A percentile compares a stretch with the other conserved stretches of the same genome.
These are phyloP conservation scores for Neosilurus hyrtlii DNA, from an alignment of 2,797 vertebrate genomes.

Conservation along the genomic window DNA sequence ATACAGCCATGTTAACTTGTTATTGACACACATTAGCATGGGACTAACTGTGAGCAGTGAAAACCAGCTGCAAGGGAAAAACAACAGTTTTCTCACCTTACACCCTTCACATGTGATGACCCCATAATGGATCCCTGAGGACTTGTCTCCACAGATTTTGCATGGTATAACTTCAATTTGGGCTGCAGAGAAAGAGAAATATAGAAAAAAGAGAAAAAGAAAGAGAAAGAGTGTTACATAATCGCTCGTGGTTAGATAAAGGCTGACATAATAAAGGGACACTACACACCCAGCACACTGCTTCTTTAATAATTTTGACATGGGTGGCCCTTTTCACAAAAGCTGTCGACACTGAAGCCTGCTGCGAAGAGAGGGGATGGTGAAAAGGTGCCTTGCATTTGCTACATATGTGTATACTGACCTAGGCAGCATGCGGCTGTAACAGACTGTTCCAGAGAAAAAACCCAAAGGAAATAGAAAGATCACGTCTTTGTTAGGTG, in stretches of 20 bases:
- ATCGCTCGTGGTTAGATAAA: constrained; percentile 27
- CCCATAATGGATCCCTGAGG: constrained; percentile 98
- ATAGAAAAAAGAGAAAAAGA: constrained; percentile 15
- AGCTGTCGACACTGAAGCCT: constrained; percentile 22
- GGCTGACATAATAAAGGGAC: constrained; percentile 24
- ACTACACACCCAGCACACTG: constrained; percentile 24
- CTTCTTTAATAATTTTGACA: constrained; percentile 40
- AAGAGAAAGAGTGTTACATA: constrained; percentile 28
- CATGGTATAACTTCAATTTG: constrained; percentile 99
- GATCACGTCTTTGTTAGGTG: constrained; percentile 14
- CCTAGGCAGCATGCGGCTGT: not conserved
- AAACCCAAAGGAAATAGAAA: not conserved
- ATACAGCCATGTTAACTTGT: too few species aligned
- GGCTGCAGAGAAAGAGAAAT: constrained; percentile 71
- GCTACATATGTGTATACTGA: constrained; percentile 6
- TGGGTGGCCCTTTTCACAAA: constrained; percentile 22
- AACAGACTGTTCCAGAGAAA: constrained; percentile 8
- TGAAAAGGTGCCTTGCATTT: constrained; percentile 21
- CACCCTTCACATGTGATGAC: constrained; percentile 99
- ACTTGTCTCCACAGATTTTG: constrained; percentile 99
- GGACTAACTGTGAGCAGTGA: too few species aligned
- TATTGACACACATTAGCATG: too few species aligned
- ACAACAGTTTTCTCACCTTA: constrained; percentile 78
- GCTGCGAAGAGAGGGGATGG: not conserved
- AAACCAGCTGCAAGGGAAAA: not conserved